Evolutionary conservation across 2,888 invertebrate species (phyloP).

Genomic region (Scaptomyza parva): DNA sequence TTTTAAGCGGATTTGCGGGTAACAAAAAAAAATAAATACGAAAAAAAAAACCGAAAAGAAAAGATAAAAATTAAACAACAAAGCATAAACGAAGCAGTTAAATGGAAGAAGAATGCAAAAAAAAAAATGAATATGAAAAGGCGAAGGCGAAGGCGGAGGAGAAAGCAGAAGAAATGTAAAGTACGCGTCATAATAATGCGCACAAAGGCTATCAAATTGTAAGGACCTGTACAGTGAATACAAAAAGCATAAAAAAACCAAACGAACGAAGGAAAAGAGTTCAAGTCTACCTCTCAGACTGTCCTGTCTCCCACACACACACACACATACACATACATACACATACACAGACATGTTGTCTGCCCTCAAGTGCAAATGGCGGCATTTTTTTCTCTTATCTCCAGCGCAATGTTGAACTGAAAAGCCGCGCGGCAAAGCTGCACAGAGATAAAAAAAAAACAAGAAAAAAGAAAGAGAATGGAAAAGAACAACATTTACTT

Average conservation of each 20-base stretch:
- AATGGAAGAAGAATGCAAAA: constrained; percentile 14
- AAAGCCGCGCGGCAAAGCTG: constrained; percentile 5
- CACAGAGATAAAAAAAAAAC: not conserved
- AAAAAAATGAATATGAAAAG: not conserved
- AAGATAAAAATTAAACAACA: constrained; percentile 40
- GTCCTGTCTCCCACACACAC: not conserved
- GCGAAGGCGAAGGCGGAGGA: too few relatives aligned
- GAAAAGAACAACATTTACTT: constrained; percentile 21
- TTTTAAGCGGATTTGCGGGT: constrained; percentile 61
- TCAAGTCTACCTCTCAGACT: constrained; percentile 1
- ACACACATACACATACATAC: not conserved
- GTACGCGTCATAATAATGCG: constrained; percentile 55
- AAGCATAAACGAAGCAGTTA: constrained; percentile 8
- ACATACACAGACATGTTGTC: constrained; percentile 1
- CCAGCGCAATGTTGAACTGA: constrained; percentile 28
- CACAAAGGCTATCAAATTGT: constrained; percentile 55
- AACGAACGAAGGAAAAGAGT: constrained; percentile 15
- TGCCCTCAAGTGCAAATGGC: constrained; percentile 34
- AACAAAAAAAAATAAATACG: not conserved
- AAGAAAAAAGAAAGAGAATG: not conserved
- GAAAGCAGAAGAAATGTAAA: constrained; percentile 29
- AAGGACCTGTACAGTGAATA: constrained; percentile 15
- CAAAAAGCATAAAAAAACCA: constrained; percentile 1
- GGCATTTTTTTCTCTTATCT: constrained; percentile 31
- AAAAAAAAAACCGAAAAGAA: too few relatives aligned